Evolutionary conservation across 2,113 vertebrate genomes (phyloP), one percentile per base, ranked within the genome.

Genomic region (Saimiri boliviensis): DNA sequence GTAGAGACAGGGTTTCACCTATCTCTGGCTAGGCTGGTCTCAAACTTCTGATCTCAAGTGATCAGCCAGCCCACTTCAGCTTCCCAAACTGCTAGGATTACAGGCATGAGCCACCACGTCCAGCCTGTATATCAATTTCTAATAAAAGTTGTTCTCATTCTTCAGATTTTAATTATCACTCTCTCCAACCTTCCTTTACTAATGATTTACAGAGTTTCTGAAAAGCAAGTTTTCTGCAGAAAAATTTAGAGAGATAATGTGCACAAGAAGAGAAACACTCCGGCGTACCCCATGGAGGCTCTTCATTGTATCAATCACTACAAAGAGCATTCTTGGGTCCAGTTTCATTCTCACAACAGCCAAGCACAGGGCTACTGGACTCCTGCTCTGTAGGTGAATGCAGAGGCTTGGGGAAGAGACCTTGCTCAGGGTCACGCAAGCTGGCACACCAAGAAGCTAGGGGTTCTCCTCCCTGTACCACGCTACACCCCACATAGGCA

Each of bases 401-500:
- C 27, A 2, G 5, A 35, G 70, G 30, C 30, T 47, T 10, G 5
- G 0, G 3, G 47, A 54, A 17, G 20, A 27, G 20, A 13, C 32
- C 23, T 11, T 6, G 0, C 66, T 32, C 54, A 30, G 40, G 83
- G 40, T 70, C 37, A 49, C 27, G 3, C 21, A 42, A 13, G 71
- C 71, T 42, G 27, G 74, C 14, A 14, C 60, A 32, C 16, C 40
- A 30, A 21, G 68, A 27, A 10, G 25, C 20, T 32, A 16, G 56
- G 32, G 0, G 2, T 19, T 19, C 30, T 40, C 60, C 3, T 25
- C 77, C 88, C 74, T 1, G 13, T 0, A 0, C 58, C 52, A n/a
- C 1, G 5, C 17, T 0, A 0, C 40, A 20, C 2, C 37, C 66
- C 66, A 42, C 19, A 2, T 1, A 9, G 1, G 2, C 0, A 14